Conservation (phyloP, 2,888 invertebrate genomes). For the Drosophila monieri region DNA sequence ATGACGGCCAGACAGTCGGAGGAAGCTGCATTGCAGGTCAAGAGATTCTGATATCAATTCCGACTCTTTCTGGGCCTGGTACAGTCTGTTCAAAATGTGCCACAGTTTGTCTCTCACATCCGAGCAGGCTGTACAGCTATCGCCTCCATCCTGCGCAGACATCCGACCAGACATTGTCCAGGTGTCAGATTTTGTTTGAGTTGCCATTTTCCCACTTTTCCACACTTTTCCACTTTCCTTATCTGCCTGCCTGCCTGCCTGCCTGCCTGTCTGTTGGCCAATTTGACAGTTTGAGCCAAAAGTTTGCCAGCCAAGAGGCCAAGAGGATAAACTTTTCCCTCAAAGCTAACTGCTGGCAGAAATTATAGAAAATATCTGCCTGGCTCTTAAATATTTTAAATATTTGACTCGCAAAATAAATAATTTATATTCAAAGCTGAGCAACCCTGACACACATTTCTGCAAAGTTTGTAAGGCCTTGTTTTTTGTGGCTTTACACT, state of each 20-base stretch:
- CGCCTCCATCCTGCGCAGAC: conserved; percentile 25
- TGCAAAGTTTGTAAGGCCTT: conserved; percentile 3
- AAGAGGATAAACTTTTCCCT: conserved; percentile 23
- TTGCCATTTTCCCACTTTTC: not conserved
- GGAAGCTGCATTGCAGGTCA: conserved; percentile 58
- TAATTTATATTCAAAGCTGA: conserved; percentile 14
- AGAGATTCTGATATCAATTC: conserved; percentile 60
- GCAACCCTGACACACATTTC: conserved; percentile 33
- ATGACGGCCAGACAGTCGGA: conserved; percentile 23
- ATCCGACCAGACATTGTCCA: conserved; percentile 38
- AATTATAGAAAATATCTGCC: too few relatives aligned
- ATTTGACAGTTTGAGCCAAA: conserved; percentile 43
- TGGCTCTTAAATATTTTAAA: not conserved
- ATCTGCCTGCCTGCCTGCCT: conserved; percentile 20
- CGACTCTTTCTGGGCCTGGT: not conserved
- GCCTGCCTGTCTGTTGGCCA: conserved; percentile 30
- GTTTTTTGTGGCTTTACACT: conserved; percentile 44
- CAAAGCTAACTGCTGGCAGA: too few relatives aligned
- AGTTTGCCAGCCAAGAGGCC: conserved; percentile 27
- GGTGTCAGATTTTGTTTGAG: conserved; percentile 30
- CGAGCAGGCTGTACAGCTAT: conserved; percentile 15
- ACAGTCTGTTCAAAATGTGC: conserved; percentile 42
- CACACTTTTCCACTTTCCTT: conserved; percentile 6
- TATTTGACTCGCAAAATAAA: not conserved
- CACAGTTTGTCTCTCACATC: conserved; percentile 31